Conservation (phyloP, 2,888 invertebrate genomes). For the Chaitophorus viminalis region DNA sequence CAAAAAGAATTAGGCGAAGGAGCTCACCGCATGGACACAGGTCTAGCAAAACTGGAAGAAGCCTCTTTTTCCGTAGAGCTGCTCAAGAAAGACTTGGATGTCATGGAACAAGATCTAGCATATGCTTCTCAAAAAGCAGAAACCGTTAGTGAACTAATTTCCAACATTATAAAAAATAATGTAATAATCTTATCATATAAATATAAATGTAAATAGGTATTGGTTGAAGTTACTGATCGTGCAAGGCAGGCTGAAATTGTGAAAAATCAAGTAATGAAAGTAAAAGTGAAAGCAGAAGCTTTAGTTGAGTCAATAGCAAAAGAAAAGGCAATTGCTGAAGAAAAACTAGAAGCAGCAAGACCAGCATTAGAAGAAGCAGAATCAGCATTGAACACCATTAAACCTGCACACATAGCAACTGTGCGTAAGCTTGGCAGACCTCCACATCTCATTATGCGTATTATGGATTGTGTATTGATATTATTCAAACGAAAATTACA, state of each 20-base stretch:
- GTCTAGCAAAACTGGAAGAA: constrained; percentile 92
- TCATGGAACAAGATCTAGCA: constrained; percentile 93
- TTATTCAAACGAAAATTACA: constrained; percentile 90
- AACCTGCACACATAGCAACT: constrained; percentile 92
- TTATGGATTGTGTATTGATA: constrained; percentile 96
- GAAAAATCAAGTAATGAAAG: constrained; percentile 94
- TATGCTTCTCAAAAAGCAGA: constrained; percentile 93
- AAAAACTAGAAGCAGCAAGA: constrained; percentile 93
- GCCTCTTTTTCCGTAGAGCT: constrained; percentile 93
- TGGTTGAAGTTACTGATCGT: constrained; percentile 89
- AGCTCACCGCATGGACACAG: constrained; percentile 93
- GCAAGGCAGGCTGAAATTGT: constrained; percentile 96
- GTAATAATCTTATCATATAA: background rate
- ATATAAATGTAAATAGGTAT: constrained; percentile 65
- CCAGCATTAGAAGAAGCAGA: constrained; percentile 96
- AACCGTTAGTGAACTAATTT: constrained; percentile 70
- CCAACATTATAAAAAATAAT: background rate
- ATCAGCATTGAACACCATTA: constrained; percentile 93
- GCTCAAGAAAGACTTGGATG: constrained; percentile 88
- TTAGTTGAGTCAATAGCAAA: constrained; percentile 86
- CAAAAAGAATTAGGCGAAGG: constrained; percentile 89
- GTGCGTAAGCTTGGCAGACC: constrained; percentile 94
- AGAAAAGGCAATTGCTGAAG: constrained; percentile 91
- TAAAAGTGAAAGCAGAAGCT: constrained; percentile 94
- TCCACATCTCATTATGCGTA: constrained; percentile 96